phyloP scores from a whole-genome alignment of 2,113 vertebrate species.

The Chloroceryle aenea region DNA sequence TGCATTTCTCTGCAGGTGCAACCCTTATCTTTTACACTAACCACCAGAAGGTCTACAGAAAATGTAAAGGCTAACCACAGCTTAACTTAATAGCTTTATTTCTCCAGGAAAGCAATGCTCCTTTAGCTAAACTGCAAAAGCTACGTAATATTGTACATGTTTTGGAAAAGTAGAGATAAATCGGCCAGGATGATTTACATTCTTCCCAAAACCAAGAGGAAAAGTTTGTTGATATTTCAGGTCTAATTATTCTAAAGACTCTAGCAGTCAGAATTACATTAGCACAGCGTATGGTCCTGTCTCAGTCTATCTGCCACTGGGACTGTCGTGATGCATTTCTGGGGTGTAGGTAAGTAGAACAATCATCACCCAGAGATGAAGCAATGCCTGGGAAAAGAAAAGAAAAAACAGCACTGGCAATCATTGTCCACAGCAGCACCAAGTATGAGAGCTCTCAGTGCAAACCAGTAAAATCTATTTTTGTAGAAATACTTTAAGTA shows the following conservation, averaged over 20 bases:
- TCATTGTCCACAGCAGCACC: not conserved
- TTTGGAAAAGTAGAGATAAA: constrained; percentile 50
- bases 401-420: not conserved
- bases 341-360: constrained; percentile 96
- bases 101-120: constrained; percentile 33
- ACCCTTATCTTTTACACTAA: not conserved
- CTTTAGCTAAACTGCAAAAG: constrained; percentile 12
- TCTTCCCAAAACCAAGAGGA: not conserved
- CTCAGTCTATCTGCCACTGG: constrained; percentile 79
- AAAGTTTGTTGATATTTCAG: not conserved
- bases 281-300: not conserved
- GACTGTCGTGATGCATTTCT: constrained; percentile 89
- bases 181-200: not conserved
- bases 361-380: constrained; percentile 98
- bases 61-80: not conserved
- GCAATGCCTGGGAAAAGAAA: constrained; percentile 80
- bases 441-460: not conserved
- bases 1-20: not conserved
- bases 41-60: not conserved
- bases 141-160: not conserved
- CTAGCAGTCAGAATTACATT: not conserved
- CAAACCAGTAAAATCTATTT: not conserved
- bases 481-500: not conserved
- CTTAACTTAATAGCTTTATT: constrained; percentile 17
- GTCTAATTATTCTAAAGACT: not conserved